phyloP scores from a whole-genome alignment of 2,113 vertebrate genomes.

The Chaetodon trifascialis region DNA sequence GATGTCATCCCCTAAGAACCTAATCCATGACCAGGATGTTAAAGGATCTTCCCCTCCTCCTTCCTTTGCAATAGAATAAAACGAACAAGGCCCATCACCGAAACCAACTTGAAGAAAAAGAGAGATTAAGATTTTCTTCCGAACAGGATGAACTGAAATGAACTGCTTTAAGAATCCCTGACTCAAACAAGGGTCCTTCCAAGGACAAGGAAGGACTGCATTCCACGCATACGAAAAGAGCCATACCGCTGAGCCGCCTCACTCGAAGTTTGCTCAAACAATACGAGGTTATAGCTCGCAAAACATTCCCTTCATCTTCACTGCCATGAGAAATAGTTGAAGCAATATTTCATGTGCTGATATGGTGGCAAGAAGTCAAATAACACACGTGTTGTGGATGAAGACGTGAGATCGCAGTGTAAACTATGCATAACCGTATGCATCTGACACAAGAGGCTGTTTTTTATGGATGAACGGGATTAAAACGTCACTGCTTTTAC shows the following conservation, averaged over 20 bases:
- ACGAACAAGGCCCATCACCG: conserved; percentile 35
- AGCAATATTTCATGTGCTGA: conserved; percentile 25
- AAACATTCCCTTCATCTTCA: conserved; percentile 20
- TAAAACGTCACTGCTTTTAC: neutral
- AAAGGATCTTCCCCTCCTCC: conserved; percentile 51
- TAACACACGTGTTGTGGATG: conserved; percentile 5
- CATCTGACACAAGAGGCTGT: neutral
- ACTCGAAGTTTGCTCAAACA: conserved; percentile 31
- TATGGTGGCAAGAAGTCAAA: conserved; percentile 5
- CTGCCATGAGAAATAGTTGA: conserved; percentile 13
- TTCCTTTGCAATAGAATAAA: conserved; percentile 50
- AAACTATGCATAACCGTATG: neutral
- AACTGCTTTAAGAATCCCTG: conserved; percentile 43
- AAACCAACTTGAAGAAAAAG: conserved; percentile 40
- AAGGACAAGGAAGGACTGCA: conserved; percentile 28
- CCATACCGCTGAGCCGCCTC: neutral
- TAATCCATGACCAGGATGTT: conserved; percentile 72
- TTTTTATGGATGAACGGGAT: conserved; percentile 4
- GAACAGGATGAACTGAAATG: conserved; percentile 46
- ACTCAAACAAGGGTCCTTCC: conserved; percentile 41
- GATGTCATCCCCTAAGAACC: conserved; percentile 69
- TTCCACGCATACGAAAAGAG: conserved; percentile 35
- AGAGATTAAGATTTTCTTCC: conserved; percentile 49
- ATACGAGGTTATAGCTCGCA: conserved; percentile 27
- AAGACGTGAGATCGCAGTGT: conserved; percentile 16